Evolutionary conservation across 2,888 invertebrate genomes (phyloP), one percentile per base, ranked within the genome.

Genomic region (Drosophila diplacantha): DNA sequence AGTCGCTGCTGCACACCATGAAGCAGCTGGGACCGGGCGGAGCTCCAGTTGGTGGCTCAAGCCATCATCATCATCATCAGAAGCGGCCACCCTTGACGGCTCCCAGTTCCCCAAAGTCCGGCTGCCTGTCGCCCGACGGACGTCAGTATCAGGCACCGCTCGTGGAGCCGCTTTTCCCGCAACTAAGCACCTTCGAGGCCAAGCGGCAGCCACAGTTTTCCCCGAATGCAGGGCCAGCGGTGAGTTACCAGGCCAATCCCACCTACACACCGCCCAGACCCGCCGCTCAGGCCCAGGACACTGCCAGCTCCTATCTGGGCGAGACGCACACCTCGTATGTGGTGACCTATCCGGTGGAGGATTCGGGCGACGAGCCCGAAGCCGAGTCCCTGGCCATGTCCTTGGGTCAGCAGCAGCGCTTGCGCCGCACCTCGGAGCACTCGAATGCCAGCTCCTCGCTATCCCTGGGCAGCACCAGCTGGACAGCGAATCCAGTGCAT

Each of bases 1-100:
- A 90, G 41, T 90, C 86, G 69, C 76, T 91, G 26, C 87, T 89
- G 22, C 91, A 90, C 46, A 90, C 91, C 11, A 90, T 93, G 75
- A 91, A 91, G 82, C 91, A 91, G 75, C 85, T 86, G 41, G 75
- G n/a, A 46, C 43, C 35, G 68, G 52, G 43, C 52, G 65, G 3
- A 73, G 58, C 24, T 29, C 44, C 46, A 65, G 11, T 14, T 1
- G 76, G 51, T 31, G 50, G 24, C 7, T 44, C 44, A 2, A 44
- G 18, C 2, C 43, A 43, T 12, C 43, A 44, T 14, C 29, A 44
- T 18, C 43, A 43, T 12, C 49, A 22, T 7, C 60, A 20, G 2
- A 37, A 52, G 11, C 29, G 46, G 14, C 60, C 59, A 18, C 26
- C 70, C 16, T 9, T 58, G 16, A 72, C 70, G 0, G 66, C 73